A percentile compares a stretch with the other conserved stretches of the same genome.
Evolutionary conservation across 1,140 invertebrate species (phyloP).

Genomic region (Lordiphosa mommai): DNA sequence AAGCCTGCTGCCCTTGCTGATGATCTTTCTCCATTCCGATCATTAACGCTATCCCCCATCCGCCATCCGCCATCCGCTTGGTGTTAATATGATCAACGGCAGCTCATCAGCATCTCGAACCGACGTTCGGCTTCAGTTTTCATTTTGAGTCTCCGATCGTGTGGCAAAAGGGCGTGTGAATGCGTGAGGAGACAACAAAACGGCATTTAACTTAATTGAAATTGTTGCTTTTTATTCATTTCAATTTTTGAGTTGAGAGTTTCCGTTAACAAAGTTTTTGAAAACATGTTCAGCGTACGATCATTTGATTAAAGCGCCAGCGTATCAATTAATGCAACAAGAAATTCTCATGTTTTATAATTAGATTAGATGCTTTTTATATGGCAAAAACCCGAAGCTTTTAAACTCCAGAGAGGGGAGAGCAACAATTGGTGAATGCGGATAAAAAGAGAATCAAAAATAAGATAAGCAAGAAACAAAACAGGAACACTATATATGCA

Average conservation of each 20-base stretch:
- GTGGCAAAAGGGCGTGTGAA: constrained; percentile 75
- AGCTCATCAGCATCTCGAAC: constrained; percentile 65
- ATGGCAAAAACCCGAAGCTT: too few relatives aligned
- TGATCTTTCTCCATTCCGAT: constrained; percentile 21
- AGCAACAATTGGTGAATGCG: too few relatives aligned
- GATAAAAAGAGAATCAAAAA: too few relatives aligned
- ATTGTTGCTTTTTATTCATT: constrained; percentile 32
- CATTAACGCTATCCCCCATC: constrained; percentile 53
- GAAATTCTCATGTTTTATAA: too few relatives aligned
- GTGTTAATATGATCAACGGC: constrained; percentile 74
- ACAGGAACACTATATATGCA: too few relatives aligned
- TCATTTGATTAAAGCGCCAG: too few relatives aligned
- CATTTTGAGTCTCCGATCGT: constrained; percentile 41
- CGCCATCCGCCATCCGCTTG: constrained; percentile 34
- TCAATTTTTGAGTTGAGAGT: constrained; percentile 36
- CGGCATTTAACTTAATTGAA: constrained; percentile 65
- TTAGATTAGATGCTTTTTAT: constrained; percentile 7
- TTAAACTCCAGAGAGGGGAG: too few relatives aligned
- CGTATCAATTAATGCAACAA: background rate
- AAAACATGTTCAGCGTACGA: too few relatives aligned
- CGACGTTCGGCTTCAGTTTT: background rate
- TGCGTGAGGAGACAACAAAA: constrained; percentile 37
- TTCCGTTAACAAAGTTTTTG: constrained; percentile 22
- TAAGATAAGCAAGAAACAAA: too few relatives aligned
- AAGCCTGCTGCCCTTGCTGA: constrained; percentile 23